A percentile compares a stretch with the other conserved stretches of the same genome.
Evolutionary conservation across 2,797 vertebrate genomes (phyloP).

Genomic region (Micromesistius poutassou): DNA sequence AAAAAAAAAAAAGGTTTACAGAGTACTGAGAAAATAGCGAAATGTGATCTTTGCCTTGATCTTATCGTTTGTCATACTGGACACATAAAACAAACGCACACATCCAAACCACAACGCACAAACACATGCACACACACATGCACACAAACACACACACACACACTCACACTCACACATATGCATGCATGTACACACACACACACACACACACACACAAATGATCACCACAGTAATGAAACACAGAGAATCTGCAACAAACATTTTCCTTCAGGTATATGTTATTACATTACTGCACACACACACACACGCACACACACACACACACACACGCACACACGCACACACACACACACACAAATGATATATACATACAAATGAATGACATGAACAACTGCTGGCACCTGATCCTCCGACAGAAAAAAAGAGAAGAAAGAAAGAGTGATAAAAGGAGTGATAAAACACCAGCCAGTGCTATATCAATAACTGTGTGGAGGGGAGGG

Average conservation of each 20-base stretch:
- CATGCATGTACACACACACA: too few relatives aligned
- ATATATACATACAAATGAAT: conserved; percentile 32
- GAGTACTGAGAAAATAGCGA: conserved; percentile 73
- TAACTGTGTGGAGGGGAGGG: conserved; percentile 34
- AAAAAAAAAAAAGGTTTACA: conserved; percentile 48
- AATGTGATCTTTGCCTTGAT: conserved; percentile 73
- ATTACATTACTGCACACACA: background rate
- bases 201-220: too few relatives aligned
- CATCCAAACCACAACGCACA: background rate
- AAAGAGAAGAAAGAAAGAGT: conserved; percentile 27
- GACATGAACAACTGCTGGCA: conserved; percentile 61
- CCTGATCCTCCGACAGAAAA: conserved; percentile 41
- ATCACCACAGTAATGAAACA: background rate
- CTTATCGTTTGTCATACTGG: conserved; percentile 27
- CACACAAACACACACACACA: background rate
- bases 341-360: background rate
- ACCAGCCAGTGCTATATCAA: conserved; percentile 38
- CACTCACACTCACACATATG: background rate
- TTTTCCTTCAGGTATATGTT: background rate
- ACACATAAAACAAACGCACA: conserved; percentile 20
- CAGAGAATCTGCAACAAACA: background rate
- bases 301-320: conserved; percentile 17
- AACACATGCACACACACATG: background rate
- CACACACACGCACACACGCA: conserved; percentile 4
- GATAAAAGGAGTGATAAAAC: conserved; percentile 41